Percentiles rank a stretch among this genome's conserved stretches.
phyloP scores from a whole-genome alignment of 1,140 invertebrate species.

The Habropoda laboriosa region DNA sequence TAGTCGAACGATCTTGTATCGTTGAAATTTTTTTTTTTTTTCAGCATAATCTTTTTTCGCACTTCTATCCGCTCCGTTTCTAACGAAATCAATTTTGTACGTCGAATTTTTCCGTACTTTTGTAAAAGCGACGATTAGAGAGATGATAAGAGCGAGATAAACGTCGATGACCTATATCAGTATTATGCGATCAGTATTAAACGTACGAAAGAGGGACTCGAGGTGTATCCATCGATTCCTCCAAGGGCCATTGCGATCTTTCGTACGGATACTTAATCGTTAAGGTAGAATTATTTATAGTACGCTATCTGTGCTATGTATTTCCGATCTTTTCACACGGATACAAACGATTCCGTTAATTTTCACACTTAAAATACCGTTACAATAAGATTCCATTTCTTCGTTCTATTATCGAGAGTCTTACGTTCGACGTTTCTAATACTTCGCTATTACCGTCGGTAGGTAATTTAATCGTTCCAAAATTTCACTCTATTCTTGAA shows the following conservation, averaged over 20 bases:
- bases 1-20: too few species aligned
- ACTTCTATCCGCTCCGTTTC: background rate
- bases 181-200: slow-evolving; percentile 74
- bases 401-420: too few species aligned
- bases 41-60: background rate
- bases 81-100: background rate
- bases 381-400: too few species aligned
- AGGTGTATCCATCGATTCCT: slow-evolving; percentile 37
- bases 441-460: too few species aligned
- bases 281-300: slow-evolving; percentile 53
- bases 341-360: background rate
- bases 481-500: background rate
- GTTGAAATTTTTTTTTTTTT: background rate
- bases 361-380: too few species aligned
- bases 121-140: slow-evolving; percentile 19
- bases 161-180: slow-evolving; percentile 74
- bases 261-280: slow-evolving; percentile 56
- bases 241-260: slow-evolving; percentile 37
- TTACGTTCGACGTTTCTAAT: too few species aligned
- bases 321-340: background rate
- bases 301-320: slow-evolving; percentile 30
- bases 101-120: slow-evolving; percentile 16
- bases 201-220: slow-evolving; percentile 48
- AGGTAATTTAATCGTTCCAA: too few species aligned
- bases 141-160: slow-evolving; percentile 12